Evolutionary conservation across 2,888 invertebrate species (phyloP), one percentile per base, ranked within the genome.

Genomic region (Pseudococcus jackbeardsleyi): DNA sequence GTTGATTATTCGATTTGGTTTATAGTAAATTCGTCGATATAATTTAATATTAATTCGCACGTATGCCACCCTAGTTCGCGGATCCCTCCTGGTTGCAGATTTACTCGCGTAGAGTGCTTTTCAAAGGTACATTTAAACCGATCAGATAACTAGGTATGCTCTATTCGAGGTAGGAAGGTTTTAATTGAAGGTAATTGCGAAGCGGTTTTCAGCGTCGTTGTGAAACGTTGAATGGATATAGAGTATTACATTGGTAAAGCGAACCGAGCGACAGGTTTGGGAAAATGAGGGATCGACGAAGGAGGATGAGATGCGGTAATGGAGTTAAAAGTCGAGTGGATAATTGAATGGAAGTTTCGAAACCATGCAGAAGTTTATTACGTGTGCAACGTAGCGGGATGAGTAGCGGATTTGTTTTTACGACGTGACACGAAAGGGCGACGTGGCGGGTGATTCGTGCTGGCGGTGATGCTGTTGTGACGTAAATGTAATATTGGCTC

Each of bases 331-430:
- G 26, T 72, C 72, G 72, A 72, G 72, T 72, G 72, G 72, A 72
- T 72, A 72, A 72, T 72, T 72, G n/a, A 72, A 72, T 72, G 72
- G 33, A 72, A 72, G 72, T 33, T 72, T 72, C n/a, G 59, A 68
- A 68, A 26, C 68, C 68, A 68, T 68, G 26, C 8, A 8, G n/a
- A 59, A 59, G 59, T 59, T 59, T 50, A 50, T 26, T 26, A 12
- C 26, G 68, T 26, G 64, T 64, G 64, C 64, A 64, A 64, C 12
- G 22, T 22, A 64, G 6, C 22, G 64, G 12, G 22, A 22, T 11
- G 22, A 22, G 22, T 12, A 12, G 9, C 19, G 64, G 64, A 64
- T 64, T 64, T 64, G 64, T 64, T 64, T 22, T 22, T 22, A 12
- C 64, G 64, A 64, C 8, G 22, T 22, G 64, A 64, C 8, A 9